Conservation (phyloP, 1,140 invertebrate species). For the Cephus cinctus region DNA sequence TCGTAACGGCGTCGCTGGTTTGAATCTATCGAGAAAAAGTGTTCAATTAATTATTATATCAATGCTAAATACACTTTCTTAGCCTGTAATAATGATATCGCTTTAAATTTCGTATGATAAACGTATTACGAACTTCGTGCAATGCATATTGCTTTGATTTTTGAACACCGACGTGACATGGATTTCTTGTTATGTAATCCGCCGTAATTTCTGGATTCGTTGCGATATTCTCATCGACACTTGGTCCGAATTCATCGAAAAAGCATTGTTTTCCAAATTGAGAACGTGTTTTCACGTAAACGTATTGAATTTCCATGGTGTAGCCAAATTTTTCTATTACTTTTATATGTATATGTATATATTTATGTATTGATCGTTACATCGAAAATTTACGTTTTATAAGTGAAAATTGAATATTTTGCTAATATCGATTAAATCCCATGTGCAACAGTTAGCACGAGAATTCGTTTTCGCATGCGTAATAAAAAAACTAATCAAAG, state of each 20-base stretch:
- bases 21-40: constrained; percentile 55
- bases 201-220: constrained; percentile 65
- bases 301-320: constrained; percentile 61
- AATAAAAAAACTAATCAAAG: neutral
- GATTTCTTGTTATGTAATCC: constrained; percentile 70
- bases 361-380: too few relatives aligned
- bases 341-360: neutral
- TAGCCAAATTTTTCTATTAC: neutral
- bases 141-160: constrained; percentile 62
- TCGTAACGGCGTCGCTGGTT: constrained; percentile 71
- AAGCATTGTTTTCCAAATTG: constrained; percentile 71
- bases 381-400: too few relatives aligned
- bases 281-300: constrained; percentile 67
- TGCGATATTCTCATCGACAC: constrained; percentile 68
- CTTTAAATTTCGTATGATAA: constrained; percentile 16
- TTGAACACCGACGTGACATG: constrained; percentile 61
- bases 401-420: neutral
- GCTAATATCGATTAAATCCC: neutral
- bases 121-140: constrained; percentile 59
- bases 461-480: neutral
- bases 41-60: too few relatives aligned
- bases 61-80: too few relatives aligned
- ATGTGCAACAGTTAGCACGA: neutral
- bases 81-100: neutral
- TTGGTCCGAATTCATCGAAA: constrained; percentile 71